Conservation (phyloP, 2,888 invertebrate species). For the Apotomis turbidana region DNA sequence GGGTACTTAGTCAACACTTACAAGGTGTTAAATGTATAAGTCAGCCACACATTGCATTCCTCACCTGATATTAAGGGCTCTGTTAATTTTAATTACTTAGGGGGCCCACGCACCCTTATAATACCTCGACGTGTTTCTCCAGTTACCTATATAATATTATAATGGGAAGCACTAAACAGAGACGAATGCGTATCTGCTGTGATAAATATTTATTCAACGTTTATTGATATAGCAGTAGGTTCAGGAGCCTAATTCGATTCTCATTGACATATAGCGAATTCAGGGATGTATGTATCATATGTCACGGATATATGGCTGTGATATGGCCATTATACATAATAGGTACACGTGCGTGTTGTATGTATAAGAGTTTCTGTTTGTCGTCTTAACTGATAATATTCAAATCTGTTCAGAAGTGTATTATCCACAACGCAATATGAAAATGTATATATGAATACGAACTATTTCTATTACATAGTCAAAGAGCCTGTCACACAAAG, state of each 20-base stretch:
- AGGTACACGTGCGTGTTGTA: too few relatives aligned
- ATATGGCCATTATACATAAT: too few relatives aligned
- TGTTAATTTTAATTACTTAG: neutral
- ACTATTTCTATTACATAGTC: conserved; percentile 21
- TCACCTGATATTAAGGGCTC: neutral
- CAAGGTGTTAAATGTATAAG: neutral
- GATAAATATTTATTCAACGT: neutral
- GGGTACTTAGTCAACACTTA: neutral
- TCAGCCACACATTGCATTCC: neutral
- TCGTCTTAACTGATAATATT: too few relatives aligned
- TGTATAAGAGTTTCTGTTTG: too few relatives aligned
- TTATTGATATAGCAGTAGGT: too few relatives aligned
- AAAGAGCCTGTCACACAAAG: conserved; percentile 23
- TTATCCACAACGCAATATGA: too few relatives aligned
- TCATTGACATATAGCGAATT: too few relatives aligned
- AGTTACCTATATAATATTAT: neutral
- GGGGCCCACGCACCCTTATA: neutral
- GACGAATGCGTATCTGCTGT: neutral
- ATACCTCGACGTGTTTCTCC: neutral
- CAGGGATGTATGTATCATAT: too few relatives aligned
- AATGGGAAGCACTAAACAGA: neutral
- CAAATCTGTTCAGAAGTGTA: too few relatives aligned
- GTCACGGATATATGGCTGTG: too few relatives aligned
- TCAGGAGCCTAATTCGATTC: too few relatives aligned
- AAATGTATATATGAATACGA: neutral